Conservation (phyloP, 2,797 vertebrate species). For the Falco concolor region DNA sequence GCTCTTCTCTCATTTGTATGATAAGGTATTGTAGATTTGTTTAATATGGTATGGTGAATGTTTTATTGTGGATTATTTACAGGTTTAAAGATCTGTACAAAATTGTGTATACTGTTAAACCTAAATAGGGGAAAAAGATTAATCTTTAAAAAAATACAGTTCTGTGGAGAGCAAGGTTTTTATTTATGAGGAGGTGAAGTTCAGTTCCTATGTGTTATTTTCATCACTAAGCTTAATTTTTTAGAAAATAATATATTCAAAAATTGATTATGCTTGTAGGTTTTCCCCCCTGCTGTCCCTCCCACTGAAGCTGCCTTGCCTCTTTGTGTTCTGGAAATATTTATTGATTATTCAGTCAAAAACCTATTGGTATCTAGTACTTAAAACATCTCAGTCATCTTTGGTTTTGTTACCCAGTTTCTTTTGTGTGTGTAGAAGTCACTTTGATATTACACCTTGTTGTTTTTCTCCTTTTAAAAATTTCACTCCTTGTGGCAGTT, state of each 20-base stretch:
- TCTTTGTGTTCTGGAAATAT: background rate
- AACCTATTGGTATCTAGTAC: background rate
- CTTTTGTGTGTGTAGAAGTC: background rate
- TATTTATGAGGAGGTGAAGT: background rate
- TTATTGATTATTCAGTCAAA: background rate
- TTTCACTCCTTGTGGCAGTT: background rate
- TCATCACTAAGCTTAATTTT: background rate
- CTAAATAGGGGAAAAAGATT: accelerated
- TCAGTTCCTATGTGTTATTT: background rate
- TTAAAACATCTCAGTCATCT: background rate
- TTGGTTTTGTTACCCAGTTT: background rate
- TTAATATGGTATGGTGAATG: background rate
- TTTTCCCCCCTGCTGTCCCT: background rate
- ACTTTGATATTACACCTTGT: background rate
- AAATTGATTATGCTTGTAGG: background rate
- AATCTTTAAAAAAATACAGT: background rate
- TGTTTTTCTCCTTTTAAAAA: background rate
- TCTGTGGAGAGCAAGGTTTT: background rate
- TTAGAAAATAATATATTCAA: background rate
- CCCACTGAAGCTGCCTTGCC: background rate
- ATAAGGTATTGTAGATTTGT: background rate
- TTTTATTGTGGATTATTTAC: background rate
- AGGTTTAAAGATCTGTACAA: background rate
- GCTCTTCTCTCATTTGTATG: background rate
- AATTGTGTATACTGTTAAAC: background rate